Conservation (phyloP, 2,797 vertebrate genomes). For the Cynodonichthys magdalenae region DNA sequence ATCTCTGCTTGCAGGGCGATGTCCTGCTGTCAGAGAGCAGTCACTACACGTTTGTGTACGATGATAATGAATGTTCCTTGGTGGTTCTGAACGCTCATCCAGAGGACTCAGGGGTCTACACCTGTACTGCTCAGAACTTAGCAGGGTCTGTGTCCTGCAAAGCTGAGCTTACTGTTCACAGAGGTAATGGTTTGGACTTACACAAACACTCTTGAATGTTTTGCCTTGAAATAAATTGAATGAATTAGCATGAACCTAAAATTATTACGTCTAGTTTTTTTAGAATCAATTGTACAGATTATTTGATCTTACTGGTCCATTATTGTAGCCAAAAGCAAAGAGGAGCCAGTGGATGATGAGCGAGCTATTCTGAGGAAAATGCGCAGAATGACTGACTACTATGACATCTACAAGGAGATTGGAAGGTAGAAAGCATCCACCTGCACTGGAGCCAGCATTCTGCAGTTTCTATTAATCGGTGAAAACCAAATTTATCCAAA, state of each 20-base stretch:
- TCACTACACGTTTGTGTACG: constrained; percentile 94
- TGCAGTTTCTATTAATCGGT: background rate
- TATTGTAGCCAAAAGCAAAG: constrained; percentile 71
- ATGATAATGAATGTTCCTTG: constrained; percentile 94
- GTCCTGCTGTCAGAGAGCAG: constrained; percentile 89
- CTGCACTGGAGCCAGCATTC: background rate
- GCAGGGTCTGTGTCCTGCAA: constrained; percentile 96
- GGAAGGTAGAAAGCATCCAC: constrained; percentile 77
- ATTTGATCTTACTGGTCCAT: background rate
- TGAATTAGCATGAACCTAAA: too few species aligned
- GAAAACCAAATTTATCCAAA: background rate
- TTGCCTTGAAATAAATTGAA: background rate
- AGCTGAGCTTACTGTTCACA: constrained; percentile 89
- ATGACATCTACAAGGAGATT: constrained; percentile 93
- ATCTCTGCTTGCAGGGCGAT: constrained; percentile 83
- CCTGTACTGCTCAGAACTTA: constrained; percentile 92
- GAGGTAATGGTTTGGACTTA: constrained; percentile 74
- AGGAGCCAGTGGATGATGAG: constrained; percentile 86
- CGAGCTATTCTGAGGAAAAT: constrained; percentile 81
- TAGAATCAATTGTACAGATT: background rate
- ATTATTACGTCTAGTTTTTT: background rate
- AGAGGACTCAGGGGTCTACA: constrained; percentile 92
- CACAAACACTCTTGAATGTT: background rate
- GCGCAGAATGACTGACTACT: constrained; percentile 90
- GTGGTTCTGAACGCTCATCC: constrained; percentile 87